A percentile compares a stretch with the other conserved stretches of the same genome.
phyloP scores from a whole-genome alignment of 2,888 invertebrate species.

The Drepana falcataria region DNA sequence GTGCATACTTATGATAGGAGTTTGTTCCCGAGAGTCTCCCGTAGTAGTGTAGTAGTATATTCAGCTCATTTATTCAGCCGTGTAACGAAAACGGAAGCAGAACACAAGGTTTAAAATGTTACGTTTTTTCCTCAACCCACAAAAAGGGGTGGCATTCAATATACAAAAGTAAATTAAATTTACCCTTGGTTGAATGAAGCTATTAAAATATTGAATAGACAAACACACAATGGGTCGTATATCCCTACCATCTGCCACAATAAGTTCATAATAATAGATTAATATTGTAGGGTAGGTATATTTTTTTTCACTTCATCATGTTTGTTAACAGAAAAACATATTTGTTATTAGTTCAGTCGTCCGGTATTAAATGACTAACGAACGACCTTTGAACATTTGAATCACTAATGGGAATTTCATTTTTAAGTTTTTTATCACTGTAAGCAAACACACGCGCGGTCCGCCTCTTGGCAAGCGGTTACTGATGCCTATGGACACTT shows the following conservation, averaged over 20 bases:
- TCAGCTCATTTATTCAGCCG: neutral
- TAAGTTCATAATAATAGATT: slow-evolving; percentile 31
- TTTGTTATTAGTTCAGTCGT: too few species aligned
- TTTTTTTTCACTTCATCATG: neutral
- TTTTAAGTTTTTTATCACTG: too few species aligned
- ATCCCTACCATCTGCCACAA: slow-evolving; percentile 31
- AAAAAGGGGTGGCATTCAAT: slow-evolving; percentile 10
- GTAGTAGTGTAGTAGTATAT: too few species aligned
- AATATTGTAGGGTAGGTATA: neutral
- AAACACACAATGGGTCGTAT: slow-evolving; percentile 35
- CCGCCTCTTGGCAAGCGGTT: too few species aligned
- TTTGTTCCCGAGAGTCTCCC: too few species aligned
- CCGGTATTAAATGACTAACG: too few species aligned
- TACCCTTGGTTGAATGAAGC: slow-evolving; percentile 22
- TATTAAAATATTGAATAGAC: slow-evolving; percentile 32
- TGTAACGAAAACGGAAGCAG: neutral
- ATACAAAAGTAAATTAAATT: slow-evolving; percentile 39
- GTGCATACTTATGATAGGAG: too few species aligned
- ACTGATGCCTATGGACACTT: too few species aligned
- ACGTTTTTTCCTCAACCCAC: neutral
- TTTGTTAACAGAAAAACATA: too few species aligned
- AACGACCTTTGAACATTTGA: too few species aligned
- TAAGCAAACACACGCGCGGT: too few species aligned
- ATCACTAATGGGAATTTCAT: too few species aligned
- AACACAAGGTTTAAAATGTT: neutral